Percentiles rank a stretch among this genome's conserved stretches.
Evolutionary conservation across 2,888 invertebrate genomes (phyloP).

Genomic region (Lepidocyrtinus sp.): DNA sequence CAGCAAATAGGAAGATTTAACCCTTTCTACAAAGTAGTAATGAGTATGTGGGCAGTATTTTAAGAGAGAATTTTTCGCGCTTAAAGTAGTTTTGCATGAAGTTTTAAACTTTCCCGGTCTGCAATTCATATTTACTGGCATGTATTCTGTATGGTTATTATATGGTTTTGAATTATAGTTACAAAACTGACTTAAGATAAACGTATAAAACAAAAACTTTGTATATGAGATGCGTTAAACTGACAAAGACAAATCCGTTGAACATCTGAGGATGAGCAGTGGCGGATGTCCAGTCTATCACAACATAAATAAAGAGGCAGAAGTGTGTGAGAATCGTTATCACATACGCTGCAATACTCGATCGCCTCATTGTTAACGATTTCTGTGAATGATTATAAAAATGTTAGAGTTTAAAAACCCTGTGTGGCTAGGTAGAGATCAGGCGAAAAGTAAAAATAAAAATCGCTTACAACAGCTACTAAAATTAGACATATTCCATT

Average conservation of each 20-base stretch:
- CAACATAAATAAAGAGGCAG: conserved; percentile 56
- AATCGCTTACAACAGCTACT: conserved; percentile 48
- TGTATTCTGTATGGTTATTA: background rate
- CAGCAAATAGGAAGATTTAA: too few relatives aligned
- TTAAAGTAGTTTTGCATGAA: too few relatives aligned
- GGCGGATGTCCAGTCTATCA: conserved; percentile 60
- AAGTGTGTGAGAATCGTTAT: conserved; percentile 60
- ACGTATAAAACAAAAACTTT: conserved; percentile 58
- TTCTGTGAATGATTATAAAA: conserved; percentile 24
- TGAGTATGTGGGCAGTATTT: too few relatives aligned
- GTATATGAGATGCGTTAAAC: conserved; percentile 57
- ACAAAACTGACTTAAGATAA: conserved; percentile 54
- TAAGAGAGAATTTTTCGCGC: too few relatives aligned
- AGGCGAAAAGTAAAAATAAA: too few relatives aligned
- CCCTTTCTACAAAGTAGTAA: too few relatives aligned
- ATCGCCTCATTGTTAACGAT: conserved; percentile 39
- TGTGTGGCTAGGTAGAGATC: too few relatives aligned
- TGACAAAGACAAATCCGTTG: conserved; percentile 59
- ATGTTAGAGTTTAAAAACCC: too few relatives aligned
- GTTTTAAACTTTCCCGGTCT: too few relatives aligned
- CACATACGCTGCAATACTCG: conserved; percentile 60
- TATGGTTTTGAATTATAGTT: conserved; percentile 1
- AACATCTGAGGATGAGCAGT: conserved; percentile 60
- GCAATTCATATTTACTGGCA: too few relatives aligned
- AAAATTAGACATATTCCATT: conserved; percentile 59